Evolutionary conservation across 1,140 invertebrate species (phyloP).

Genomic region (Orius laevigatus): DNA sequence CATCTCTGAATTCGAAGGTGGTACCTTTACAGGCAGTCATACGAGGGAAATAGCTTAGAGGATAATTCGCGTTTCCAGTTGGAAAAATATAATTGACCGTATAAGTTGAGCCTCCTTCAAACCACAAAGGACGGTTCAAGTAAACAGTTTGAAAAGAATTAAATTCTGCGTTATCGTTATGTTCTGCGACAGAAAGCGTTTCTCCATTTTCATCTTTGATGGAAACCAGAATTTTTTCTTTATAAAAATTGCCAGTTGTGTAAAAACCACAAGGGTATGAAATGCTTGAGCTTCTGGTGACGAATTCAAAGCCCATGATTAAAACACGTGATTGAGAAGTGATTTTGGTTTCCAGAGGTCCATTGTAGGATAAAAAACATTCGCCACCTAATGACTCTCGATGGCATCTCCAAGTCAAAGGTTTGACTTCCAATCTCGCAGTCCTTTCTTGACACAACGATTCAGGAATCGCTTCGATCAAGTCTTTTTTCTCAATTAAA

Average conservation of each 20-base stretch:
- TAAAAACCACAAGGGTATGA: slow-evolving; percentile 5
- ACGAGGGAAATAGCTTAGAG: slow-evolving; percentile 9
- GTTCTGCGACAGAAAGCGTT: slow-evolving; percentile 11
- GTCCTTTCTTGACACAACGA: slow-evolving; percentile 4
- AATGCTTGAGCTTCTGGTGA: slow-evolving; percentile 14
- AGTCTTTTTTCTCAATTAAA: neutral
- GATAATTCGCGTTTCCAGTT: slow-evolving; percentile 13
- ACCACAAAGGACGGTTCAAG: slow-evolving; percentile 15
- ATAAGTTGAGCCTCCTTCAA: slow-evolving; percentile 13
- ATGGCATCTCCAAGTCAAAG: slow-evolving; percentile 10
- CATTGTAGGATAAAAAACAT: slow-evolving; percentile 13
- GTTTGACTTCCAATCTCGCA: slow-evolving; percentile 1
- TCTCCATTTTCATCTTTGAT: slow-evolving; percentile 15
- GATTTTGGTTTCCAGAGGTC: slow-evolving; percentile 10
- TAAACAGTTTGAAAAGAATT: slow-evolving; percentile 13
- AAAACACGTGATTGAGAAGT: slow-evolving; percentile 9
- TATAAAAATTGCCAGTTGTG: slow-evolving; percentile 4
- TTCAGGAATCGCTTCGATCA: neutral
- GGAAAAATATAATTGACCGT: slow-evolving; percentile 12
- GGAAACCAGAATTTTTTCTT: slow-evolving; percentile 11
- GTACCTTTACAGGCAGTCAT: slow-evolving; percentile 8
- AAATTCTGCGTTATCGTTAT: slow-evolving; percentile 11
- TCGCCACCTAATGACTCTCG: slow-evolving; percentile 7
- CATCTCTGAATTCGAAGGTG: slow-evolving; percentile 4
- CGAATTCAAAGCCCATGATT: slow-evolving; percentile 17